Base-by-base conservation (phyloP, 1,140 invertebrate species). In the Bombyx mandarina region DNA sequence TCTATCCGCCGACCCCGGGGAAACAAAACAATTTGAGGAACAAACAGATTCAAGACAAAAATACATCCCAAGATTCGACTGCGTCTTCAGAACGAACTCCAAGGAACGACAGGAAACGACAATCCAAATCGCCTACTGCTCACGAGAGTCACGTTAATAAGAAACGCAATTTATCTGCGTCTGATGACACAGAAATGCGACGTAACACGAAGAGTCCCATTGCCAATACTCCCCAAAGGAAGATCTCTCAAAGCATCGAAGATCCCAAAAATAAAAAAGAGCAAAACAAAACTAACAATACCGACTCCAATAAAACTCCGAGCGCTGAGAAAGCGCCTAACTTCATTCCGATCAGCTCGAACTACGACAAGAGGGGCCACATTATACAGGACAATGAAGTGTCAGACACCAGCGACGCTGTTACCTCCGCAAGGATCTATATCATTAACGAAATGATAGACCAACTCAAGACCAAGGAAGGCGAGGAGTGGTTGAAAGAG, bases 321-420 rank as follows among this genome's bases (percentile, higher is more conserved):
- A 45, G 8, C 12, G 8, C 44, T 1, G 70, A 78, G 45, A 72
- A 71, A 54, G 73, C 71, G 7, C 67, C 63, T 0, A 75, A 82
- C 66, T 78, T 73, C 54, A 77, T 80, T 48, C 60, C 72, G 9
- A 60, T 77, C 10, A 54, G 52, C 5, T 69, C 76, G 6, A 84
- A 82, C 61, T 78, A 66, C 57, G 80, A 86, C 63, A 77, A 79
- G 48, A 69, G 61, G 43, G 82, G 82, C 8, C 79, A 81, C 43
- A 74, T 85, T n/a, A 83, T 87, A 52, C 80, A 85, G 61, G 79
- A 84, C 43, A 85, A 82, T 60, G 79, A 86, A 69, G 78, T 86
- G 7, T 84, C 83, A 0, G 79, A 85, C 45, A 84, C 82, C 1
- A 86, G 77, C 54, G 75, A 81, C 26, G 77, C 76, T 7, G 64